These are phyloP conservation scores for Spodoptera litura DNA, from an alignment of 1,140 invertebrate species.

Conservation along the genomic window DNA sequence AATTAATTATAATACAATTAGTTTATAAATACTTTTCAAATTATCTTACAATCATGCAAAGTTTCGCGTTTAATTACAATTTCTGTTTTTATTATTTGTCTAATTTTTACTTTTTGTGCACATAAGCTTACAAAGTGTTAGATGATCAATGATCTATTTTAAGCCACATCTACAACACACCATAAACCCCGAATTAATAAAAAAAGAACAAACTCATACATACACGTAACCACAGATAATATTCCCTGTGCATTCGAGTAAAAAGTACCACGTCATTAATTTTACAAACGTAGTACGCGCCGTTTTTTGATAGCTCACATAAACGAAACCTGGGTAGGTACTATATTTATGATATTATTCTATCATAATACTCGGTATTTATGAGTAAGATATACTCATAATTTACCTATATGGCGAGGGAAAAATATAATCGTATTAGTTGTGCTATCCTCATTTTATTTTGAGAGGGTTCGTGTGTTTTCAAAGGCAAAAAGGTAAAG, in stretches of 20 bases:
- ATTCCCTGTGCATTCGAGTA: neutral
- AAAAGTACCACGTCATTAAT: neutral
- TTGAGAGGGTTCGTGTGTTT: neutral
- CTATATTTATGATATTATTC: too few species aligned
- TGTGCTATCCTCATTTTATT: conserved; percentile 1
- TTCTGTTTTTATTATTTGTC: too few species aligned
- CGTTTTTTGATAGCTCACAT: neutral
- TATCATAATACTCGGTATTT: neutral
- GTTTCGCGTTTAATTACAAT: too few species aligned
- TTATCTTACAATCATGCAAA: too few species aligned
- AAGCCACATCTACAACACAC: too few species aligned
- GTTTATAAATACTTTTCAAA: too few species aligned
- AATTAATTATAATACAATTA: too few species aligned
- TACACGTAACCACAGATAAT: neutral
- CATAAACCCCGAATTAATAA: too few species aligned
- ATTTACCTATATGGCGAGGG: neutral
- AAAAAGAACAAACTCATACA: too few species aligned
- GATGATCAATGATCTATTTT: too few species aligned
- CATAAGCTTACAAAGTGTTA: too few species aligned
- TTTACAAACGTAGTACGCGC: neutral
- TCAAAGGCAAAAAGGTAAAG: conserved; percentile 1
- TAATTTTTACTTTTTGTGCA: too few species aligned
- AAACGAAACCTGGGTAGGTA: neutral
- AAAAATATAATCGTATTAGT: conserved; percentile 16
- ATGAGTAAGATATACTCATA: neutral